Evolutionary conservation across 2,113 vertebrate species (phyloP).

Genomic region (Kobus ellipsiprymnus): DNA sequence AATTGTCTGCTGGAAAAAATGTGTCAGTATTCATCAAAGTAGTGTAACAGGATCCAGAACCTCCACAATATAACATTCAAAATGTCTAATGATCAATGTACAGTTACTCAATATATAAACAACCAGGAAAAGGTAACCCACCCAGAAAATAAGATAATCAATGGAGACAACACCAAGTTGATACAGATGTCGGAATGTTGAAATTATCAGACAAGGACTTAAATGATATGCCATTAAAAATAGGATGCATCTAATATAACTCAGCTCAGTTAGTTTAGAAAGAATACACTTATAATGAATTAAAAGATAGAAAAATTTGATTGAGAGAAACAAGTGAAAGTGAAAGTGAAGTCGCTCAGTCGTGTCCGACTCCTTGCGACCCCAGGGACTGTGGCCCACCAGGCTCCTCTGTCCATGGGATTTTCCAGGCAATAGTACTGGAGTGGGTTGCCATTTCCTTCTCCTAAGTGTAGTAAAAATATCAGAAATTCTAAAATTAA

Average conservation of each 20-base stretch:
- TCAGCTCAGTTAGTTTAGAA: background rate
- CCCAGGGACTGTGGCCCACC: no score
- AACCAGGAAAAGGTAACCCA: background rate
- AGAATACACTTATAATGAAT: background rate
- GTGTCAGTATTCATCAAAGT: background rate
- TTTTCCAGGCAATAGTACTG: no score
- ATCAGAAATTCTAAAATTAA: background rate
- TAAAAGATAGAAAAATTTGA: background rate
- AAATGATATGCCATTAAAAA: background rate
- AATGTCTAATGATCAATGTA: background rate
- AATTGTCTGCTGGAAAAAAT: background rate
- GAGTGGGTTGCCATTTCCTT: no score
- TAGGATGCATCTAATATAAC: background rate
- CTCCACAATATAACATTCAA: background rate
- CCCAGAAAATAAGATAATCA: background rate
- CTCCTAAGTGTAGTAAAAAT: background rate
- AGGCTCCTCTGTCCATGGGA: no score
- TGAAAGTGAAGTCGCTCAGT: no score
- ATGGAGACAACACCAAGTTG: background rate
- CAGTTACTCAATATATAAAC: background rate
- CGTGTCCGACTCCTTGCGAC: no score
- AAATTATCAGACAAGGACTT: background rate
- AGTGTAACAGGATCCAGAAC: background rate
- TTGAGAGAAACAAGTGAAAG: background rate
- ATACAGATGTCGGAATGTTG: background rate